These are phyloP conservation scores for Melanargia galathea DNA, from an alignment of 2,888 invertebrate species.

Conservation along the genomic window DNA sequence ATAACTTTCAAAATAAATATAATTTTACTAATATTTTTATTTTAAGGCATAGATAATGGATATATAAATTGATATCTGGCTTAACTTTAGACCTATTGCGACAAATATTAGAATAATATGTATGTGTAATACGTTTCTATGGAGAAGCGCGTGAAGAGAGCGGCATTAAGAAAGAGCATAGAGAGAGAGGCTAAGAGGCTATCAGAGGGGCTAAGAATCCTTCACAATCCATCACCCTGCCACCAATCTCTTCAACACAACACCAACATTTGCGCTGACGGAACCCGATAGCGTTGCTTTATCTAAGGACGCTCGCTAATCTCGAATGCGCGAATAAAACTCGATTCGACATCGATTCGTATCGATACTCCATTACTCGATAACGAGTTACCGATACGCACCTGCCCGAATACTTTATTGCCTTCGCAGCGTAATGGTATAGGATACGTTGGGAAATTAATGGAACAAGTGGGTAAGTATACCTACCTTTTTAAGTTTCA, in stretches of 20 bases:
- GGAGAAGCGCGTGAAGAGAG: too few species aligned
- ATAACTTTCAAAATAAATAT: too few species aligned
- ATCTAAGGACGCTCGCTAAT: constrained; percentile 42
- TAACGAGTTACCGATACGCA: constrained; percentile 49
- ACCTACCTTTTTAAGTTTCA: neutral
- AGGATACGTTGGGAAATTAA: constrained; percentile 45
- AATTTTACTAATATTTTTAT: too few species aligned
- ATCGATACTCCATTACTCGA: constrained; percentile 49
- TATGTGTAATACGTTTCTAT: too few species aligned
- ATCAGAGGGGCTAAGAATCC: neutral
- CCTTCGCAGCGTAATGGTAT: constrained; percentile 42
- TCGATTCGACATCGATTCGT: constrained; percentile 48
- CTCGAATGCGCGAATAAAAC: constrained; percentile 47
- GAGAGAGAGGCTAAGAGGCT: too few species aligned
- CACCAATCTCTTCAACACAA: constrained; percentile 21
- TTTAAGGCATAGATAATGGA: too few species aligned
- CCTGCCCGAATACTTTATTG: constrained; percentile 49
- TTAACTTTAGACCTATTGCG: too few species aligned
- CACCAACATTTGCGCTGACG: constrained; percentile 33
- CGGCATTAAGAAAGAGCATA: neutral
- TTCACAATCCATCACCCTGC: constrained; percentile 4
- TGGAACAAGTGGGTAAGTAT: constrained; percentile 29
- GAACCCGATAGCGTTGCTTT: constrained; percentile 33
- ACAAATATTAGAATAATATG: too few species aligned
- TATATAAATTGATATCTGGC: too few species aligned